phyloP scores from a whole-genome alignment of 1,140 invertebrate species.

The Pseudomyrmex gracilis region DNA sequence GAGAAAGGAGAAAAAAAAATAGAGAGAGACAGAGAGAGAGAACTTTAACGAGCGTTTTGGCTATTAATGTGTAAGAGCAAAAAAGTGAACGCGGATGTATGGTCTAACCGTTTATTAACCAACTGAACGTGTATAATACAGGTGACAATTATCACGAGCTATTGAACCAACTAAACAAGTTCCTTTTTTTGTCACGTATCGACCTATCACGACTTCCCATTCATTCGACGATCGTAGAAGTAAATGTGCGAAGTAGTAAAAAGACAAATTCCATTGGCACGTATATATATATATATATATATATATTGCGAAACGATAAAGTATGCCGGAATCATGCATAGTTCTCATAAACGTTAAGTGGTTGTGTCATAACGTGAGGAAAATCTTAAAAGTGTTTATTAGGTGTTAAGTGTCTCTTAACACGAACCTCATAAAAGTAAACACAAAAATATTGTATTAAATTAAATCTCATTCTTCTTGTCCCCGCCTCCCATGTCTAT shows the following conservation, averaged over 20 bases:
- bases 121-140: conserved; percentile 1
- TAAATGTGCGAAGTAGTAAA: conserved; percentile 35
- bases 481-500: not conserved
- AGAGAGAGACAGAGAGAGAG: no score
- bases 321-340: conserved; percentile 21
- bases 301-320: conserved; percentile 36
- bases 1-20: no score
- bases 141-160: conserved; percentile 1
- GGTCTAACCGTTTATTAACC: no score
- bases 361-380: conserved; percentile 25
- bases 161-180: conserved; percentile 25
- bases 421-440: conserved; percentile 32
- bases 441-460: not conserved
- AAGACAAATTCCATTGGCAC: conserved; percentile 37
- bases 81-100: not conserved
- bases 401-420: conserved; percentile 53
- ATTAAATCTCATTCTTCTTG: not conserved
- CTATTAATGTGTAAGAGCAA: not conserved
- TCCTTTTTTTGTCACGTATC: conserved; percentile 5
- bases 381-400: conserved; percentile 43
- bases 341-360: conserved; percentile 35
- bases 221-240: not conserved
- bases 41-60: not conserved
- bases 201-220: conserved; percentile 27
- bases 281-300: not conserved